Conservation (phyloP, 1,140 invertebrate genomes). For the Scaptomyza graminum region DNA sequence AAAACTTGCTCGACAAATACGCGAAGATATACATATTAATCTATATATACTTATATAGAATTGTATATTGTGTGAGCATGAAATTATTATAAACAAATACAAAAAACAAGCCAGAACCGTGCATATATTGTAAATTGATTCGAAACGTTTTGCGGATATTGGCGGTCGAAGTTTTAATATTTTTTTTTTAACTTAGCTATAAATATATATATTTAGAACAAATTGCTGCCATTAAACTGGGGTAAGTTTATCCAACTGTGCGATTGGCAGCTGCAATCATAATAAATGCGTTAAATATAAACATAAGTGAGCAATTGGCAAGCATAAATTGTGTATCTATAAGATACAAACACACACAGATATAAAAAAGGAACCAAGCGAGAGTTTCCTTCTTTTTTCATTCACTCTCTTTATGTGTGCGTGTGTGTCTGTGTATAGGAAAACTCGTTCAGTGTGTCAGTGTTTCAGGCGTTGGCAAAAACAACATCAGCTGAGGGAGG, state of each 20-base stretch:
- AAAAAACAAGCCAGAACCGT: constrained; percentile 7
- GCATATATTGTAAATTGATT: constrained; percentile 23
- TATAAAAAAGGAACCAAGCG: constrained; percentile 26
- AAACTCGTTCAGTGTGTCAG: constrained; percentile 81
- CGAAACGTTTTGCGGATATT: constrained; percentile 23
- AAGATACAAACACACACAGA: constrained; percentile 51
- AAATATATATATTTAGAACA: constrained; percentile 1
- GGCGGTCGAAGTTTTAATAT: constrained; percentile 13
- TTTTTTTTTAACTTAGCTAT: neutral
- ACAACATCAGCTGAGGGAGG: constrained; percentile 56
- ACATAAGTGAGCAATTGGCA: constrained; percentile 59
- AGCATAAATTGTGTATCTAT: constrained; percentile 81
- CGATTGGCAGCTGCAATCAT: constrained; percentile 19
- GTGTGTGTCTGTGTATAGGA: constrained; percentile 20
- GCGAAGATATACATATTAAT: constrained; percentile 20
- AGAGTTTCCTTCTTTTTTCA: constrained; percentile 5
- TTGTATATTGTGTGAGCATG: constrained; percentile 20
- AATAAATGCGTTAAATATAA: constrained; percentile 43
- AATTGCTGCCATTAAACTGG: constrained; percentile 44
- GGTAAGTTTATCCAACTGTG: constrained; percentile 53
- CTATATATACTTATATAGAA: constrained; percentile 22
- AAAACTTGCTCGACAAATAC: constrained; percentile 36
- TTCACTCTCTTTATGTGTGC: neutral
- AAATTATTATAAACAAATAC: constrained; percentile 48
- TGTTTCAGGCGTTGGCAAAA: constrained; percentile 60